Evolutionary conservation across 2,113 vertebrate genomes (phyloP).

Genomic region (Agelaius phoeniceus): DNA sequence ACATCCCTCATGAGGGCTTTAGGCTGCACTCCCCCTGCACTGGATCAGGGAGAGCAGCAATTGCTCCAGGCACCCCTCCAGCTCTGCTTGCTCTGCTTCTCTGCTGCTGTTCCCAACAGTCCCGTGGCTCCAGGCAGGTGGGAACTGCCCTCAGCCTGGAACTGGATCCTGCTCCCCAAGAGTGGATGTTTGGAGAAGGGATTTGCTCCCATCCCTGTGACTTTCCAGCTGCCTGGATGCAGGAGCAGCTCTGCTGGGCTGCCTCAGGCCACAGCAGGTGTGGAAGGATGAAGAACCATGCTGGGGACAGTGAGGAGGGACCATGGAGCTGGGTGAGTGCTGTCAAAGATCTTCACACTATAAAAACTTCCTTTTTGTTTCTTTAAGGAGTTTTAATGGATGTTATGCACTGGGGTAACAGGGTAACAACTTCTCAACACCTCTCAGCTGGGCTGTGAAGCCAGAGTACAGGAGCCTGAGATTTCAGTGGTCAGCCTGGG

Average conservation of each 20-base stretch:
- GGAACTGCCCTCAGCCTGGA: neutral
- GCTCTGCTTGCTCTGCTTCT: neutral
- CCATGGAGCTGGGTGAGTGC: neutral
- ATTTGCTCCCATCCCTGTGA: neutral
- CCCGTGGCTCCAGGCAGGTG: fast-evolving
- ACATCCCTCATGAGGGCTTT: neutral
- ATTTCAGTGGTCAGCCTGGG: neutral
- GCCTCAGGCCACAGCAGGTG: neutral
- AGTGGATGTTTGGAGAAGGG: neutral
- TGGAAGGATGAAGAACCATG: neutral
- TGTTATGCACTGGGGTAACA: neutral
- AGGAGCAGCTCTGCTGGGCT: neutral
- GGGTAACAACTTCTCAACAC: too few species aligned
- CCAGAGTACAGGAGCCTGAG: neutral
- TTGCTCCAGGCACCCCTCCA: neutral
- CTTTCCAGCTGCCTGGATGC: neutral
- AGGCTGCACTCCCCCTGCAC: fast-evolving
- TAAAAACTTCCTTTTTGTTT: neutral
- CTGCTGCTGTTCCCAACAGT: neutral
- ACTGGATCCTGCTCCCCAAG: fast-evolving
- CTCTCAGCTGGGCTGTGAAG: too few species aligned
- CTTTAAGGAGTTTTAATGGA: neutral
- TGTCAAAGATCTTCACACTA: neutral
- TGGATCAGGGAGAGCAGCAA: neutral
- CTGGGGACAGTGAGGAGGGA: neutral